Conservation (phyloP, 30 jellyfish, hydroid and myxozoan species). For the Mastigias papua region DNA sequence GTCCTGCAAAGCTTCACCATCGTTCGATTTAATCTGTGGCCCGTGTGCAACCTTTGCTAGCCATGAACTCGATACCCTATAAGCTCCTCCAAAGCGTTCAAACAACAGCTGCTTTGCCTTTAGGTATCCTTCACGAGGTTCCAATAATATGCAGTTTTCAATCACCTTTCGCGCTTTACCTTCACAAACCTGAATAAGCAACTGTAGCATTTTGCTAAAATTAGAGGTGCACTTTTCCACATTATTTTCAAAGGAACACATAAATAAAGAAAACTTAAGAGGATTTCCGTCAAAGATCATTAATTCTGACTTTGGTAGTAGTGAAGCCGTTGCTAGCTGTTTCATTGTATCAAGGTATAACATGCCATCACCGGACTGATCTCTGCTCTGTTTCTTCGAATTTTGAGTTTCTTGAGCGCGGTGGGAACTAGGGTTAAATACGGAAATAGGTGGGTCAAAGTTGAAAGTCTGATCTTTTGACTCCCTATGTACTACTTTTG, state of each 20-base stretch:
- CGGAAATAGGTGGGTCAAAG: no score
- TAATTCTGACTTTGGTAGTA: constrained; percentile 38
- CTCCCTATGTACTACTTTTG: no score
- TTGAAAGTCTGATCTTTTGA: no score
- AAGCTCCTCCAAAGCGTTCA: constrained; percentile 11
- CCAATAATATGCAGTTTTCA: constrained; percentile 25
- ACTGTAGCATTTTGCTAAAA: constrained; percentile 29
- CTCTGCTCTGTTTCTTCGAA: no score
- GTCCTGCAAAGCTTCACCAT: background rate
- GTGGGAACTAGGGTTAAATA: no score
- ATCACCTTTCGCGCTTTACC: constrained; percentile 44
- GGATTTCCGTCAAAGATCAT: constrained; percentile 22
- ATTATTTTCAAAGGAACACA: constrained; percentile 22
- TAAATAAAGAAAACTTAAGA: constrained; percentile 13
- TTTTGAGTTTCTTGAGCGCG: no score
- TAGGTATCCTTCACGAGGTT: constrained; percentile 24
- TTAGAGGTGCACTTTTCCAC: constrained; percentile 20
- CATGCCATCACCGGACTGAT: no score
- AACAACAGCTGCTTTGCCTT: constrained; percentile 24
- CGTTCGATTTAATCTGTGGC: background rate
- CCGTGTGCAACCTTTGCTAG: background rate
- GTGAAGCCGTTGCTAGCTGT: constrained; percentile 28
- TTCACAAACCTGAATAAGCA: constrained; percentile 15
- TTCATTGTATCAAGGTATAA: constrained; percentile 22
- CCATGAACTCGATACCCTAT: background rate